phyloP scores from a whole-genome alignment of 2,888 invertebrate genomes.

The Amblyjoppa proteus region DNA sequence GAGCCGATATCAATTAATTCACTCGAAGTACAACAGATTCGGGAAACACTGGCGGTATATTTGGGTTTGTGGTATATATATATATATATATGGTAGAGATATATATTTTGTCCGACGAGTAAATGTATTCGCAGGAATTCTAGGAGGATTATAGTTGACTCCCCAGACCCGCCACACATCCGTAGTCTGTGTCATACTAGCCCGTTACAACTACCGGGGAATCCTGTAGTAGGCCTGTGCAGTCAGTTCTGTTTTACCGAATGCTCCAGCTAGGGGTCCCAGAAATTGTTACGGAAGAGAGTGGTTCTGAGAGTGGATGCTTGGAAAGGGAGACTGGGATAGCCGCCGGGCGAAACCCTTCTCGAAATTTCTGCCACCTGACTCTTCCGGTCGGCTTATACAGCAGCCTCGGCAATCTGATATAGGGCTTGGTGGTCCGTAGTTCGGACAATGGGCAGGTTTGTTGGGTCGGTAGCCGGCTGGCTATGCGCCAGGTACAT shows the following conservation, averaged over 20 bases:
- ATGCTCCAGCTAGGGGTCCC: constrained; percentile 28
- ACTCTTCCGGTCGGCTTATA: constrained; percentile 72
- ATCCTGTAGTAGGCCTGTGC: neutral
- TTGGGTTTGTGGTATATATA: neutral
- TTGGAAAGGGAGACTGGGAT: constrained; percentile 32
- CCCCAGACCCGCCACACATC: neutral
- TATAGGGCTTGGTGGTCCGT: constrained; percentile 72
- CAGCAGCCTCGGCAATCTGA: constrained; percentile 72
- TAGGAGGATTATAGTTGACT: neutral
- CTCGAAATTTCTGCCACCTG: constrained; percentile 69
- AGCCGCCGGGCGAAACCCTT: constrained; percentile 49
- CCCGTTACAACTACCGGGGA: neutral
- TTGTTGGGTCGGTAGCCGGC: constrained; percentile 77
- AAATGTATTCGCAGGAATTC: neutral
- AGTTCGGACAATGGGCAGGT: constrained; percentile 79
- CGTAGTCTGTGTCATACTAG: neutral
- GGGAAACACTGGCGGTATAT: neutral
- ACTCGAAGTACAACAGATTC: neutral
- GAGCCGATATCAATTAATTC: neutral
- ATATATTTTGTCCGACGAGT: neutral
- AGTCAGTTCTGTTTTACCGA: constrained; percentile 5
- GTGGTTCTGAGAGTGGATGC: constrained; percentile 7
- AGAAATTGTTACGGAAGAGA: constrained; percentile 20
- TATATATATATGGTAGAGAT: neutral
- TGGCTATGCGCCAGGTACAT: constrained; percentile 80